phyloP scores from a whole-genome alignment of 1,140 invertebrate species.

The Caerostris darwini region DNA sequence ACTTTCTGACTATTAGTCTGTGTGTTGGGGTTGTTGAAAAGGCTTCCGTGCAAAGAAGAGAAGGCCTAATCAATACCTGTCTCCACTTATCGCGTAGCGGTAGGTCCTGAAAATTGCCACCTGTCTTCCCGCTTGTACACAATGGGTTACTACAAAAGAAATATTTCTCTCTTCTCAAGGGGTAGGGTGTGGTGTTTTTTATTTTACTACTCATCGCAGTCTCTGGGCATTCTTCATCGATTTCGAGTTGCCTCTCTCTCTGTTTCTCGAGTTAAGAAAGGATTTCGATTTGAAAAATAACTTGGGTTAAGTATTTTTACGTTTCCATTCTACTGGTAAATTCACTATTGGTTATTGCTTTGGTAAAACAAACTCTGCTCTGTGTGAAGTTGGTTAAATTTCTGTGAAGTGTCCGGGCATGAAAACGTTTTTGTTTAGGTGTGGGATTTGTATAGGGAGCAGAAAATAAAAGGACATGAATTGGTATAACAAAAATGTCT shows the following conservation, averaged over 20 bases:
- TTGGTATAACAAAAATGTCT: too few species aligned
- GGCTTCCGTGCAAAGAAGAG: conserved; percentile 7
- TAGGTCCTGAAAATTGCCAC: conserved; percentile 53
- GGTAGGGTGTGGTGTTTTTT: neutral
- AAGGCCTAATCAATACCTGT: conserved; percentile 50
- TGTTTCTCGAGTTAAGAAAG: neutral
- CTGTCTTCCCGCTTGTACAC: conserved; percentile 44
- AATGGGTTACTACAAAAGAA: conserved; percentile 39
- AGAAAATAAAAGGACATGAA: too few species aligned
- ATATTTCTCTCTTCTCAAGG: conserved; percentile 1
- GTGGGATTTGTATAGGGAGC: too few species aligned
- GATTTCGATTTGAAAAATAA: conserved; percentile 33
- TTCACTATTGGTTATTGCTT: neutral
- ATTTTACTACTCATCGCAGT: neutral
- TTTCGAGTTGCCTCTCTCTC: neutral
- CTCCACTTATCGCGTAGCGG: conserved; percentile 40
- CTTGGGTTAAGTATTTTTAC: neutral
- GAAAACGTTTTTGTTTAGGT: too few species aligned
- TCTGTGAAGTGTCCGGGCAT: neutral
- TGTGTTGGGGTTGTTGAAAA: neutral
- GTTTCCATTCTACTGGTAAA: neutral
- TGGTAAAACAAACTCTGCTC: neutral
- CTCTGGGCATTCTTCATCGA: conserved; percentile 21
- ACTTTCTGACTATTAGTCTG: neutral
- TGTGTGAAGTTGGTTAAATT: neutral